Evolutionary conservation across 2,888 invertebrate species (phyloP).

Genomic region (Phaedon cochleariae): DNA sequence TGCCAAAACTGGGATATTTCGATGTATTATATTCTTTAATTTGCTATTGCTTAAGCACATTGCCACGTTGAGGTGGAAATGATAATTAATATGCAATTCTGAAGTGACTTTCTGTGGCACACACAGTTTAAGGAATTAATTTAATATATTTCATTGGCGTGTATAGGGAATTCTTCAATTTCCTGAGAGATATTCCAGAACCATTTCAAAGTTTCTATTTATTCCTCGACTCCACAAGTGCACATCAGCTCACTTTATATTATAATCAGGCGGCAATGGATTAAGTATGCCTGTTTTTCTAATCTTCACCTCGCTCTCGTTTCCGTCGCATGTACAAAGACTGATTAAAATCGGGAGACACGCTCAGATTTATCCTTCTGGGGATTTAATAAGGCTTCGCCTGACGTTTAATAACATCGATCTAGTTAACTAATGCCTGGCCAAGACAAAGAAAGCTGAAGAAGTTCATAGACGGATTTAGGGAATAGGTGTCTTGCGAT

Average conservation of each 20-base stretch:
- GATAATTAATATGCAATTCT: too few species aligned
- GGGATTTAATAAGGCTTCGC: constrained; percentile 15
- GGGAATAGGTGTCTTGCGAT: too few species aligned
- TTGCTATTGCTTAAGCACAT: too few species aligned
- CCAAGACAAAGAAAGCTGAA: background rate
- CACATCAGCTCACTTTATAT: background rate
- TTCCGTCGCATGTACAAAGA: background rate
- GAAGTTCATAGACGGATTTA: background rate
- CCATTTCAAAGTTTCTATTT: background rate
- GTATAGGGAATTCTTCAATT: too few species aligned
- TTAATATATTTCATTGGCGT: too few species aligned
- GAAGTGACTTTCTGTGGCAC: too few species aligned
- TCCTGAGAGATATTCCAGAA: too few species aligned
- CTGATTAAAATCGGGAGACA: constrained; percentile 22
- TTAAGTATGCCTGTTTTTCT: background rate
- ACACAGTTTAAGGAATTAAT: too few species aligned
- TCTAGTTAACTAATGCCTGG: constrained; percentile 3
- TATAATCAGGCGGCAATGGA: background rate
- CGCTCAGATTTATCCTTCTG: constrained; percentile 12
- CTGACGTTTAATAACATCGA: constrained; percentile 17
- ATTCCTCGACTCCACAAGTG: background rate
- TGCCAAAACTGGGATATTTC: too few species aligned
- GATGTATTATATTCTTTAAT: too few species aligned
- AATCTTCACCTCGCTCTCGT: background rate
- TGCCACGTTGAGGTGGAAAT: too few species aligned